These are phyloP conservation scores for Varanus salvator DNA, from an alignment of 2,113 vertebrate genomes.

Conservation along the genomic window DNA sequence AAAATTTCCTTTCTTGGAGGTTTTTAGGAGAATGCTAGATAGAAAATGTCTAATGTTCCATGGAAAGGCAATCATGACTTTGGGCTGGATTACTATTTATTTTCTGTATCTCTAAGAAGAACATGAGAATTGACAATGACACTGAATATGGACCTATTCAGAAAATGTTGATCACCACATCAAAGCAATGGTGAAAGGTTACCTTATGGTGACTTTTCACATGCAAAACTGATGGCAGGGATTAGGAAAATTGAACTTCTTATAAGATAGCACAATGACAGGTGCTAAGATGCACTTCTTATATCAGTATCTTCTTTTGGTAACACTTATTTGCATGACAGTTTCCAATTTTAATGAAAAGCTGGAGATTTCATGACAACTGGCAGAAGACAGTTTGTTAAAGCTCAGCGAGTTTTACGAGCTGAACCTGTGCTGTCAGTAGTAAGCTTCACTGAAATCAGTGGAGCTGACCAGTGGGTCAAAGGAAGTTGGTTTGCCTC, in stretches of 20 bases:
- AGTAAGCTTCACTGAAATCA: too few species aligned
- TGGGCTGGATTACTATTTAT: neutral
- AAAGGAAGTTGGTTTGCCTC: too few species aligned
- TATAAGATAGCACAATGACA: neutral
- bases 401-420: too few species aligned
- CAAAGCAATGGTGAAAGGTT: neutral
- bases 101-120: neutral
- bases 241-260: neutral
- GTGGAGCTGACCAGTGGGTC: too few species aligned
- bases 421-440: too few species aligned
- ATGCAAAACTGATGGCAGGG: neutral
- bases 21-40: too few species aligned
- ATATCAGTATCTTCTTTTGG: neutral
- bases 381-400: too few species aligned
- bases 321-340: too few species aligned
- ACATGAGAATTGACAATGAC: neutral
- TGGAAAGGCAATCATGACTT: neutral
- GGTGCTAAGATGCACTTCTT: neutral
- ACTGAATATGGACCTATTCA: neutral
- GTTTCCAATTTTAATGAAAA: too few species aligned
- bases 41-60: neutral
- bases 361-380: too few species aligned
- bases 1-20: neutral
- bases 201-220: neutral
- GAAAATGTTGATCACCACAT: neutral